Conservation (phyloP, 2,113 vertebrate genomes). For the Pomatorhinus ruficollis region DNA sequence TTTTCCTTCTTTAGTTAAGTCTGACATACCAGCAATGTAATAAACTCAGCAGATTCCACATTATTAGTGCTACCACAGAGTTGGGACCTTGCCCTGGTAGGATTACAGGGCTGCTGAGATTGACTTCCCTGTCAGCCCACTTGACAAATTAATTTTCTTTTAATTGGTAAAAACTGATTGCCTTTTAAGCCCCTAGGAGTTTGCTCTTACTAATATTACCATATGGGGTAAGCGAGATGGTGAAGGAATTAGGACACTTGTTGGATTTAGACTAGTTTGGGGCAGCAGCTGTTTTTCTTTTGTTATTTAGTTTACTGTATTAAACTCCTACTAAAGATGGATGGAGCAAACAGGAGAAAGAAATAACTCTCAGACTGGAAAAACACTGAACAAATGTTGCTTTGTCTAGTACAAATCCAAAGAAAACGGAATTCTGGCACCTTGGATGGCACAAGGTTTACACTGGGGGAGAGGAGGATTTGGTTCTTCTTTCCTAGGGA, state of each 20-base stretch:
- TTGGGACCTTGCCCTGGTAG: not conserved
- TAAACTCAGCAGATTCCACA: not conserved
- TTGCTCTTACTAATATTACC: not conserved
- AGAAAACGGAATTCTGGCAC: not conserved
- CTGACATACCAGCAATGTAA: not conserved
- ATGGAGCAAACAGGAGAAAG: not conserved
- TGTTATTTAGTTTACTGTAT: not conserved
- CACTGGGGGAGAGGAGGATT: not conserved
- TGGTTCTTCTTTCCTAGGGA: not conserved
- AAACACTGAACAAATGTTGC: not conserved
- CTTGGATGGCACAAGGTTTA: not conserved
- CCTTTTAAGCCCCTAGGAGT: not conserved
- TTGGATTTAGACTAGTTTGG: not conserved
- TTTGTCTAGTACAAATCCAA: not conserved
- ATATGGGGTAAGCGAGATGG: not conserved
- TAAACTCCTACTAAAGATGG: not conserved
- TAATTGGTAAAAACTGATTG: not conserved
- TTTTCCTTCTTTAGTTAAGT: conserved; percentile 32
- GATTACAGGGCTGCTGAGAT: not conserved
- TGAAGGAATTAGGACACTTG: not conserved
- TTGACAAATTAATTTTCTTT: conserved; percentile 33
- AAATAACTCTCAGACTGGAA: not conserved
- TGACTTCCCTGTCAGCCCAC: not conserved
- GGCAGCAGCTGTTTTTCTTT: not conserved
- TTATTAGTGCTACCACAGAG: not conserved